Base-by-base conservation (phyloP, 2,888 invertebrate species). In the Spatulosminthurus flaviceps region DNA sequence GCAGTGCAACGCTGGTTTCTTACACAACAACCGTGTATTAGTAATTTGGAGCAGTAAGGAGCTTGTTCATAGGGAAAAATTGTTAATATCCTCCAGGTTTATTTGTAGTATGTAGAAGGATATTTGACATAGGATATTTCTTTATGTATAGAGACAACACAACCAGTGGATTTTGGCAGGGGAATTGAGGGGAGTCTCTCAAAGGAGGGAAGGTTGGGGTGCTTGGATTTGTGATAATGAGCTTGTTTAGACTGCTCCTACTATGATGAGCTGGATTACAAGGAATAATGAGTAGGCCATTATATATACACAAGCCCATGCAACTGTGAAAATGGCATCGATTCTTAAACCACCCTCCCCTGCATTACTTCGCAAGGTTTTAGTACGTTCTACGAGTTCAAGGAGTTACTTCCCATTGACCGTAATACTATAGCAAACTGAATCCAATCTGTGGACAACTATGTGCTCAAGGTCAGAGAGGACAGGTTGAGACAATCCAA, bases 151-250 rank as follows among this genome's bases (percentile, higher is more conserved):
- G n/a, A n/a, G n/a, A n/a, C n/a, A 34, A 9, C 9, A 34, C 34
- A 34, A 9, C 13, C 43, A 43, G 34, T 61, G 64, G 43, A 29
- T n/a, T 34, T 19, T 72, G 28, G n/a, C n/a, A n/a, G n/a, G n/a
- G 41, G 70, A 60, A 71, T 19, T 22, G 51, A 78, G 78, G n/a
- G 28, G 66, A 66, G 41, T 19, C 2, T 51, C 1, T 5, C 16
- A n/a, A 51, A 51, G 51, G n/a, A 51, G 4, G 51, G 51, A n/a
- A 51, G 51, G n/a, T 51, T 13, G 69, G 69, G 16, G 22, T 11
- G n/a, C 24, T n/a, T 60, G 73, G 60, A 73, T 73, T 22, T 60
- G 71, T 42, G 79, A 80, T 80, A 80, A 80, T 80, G 79, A 80
- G 79, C 77, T 80, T 77, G 79, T 72, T 72, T 72, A 72, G 71